Conservation (phyloP, 2,797 vertebrate species). For the Coregonus ussuriensis region DNA sequence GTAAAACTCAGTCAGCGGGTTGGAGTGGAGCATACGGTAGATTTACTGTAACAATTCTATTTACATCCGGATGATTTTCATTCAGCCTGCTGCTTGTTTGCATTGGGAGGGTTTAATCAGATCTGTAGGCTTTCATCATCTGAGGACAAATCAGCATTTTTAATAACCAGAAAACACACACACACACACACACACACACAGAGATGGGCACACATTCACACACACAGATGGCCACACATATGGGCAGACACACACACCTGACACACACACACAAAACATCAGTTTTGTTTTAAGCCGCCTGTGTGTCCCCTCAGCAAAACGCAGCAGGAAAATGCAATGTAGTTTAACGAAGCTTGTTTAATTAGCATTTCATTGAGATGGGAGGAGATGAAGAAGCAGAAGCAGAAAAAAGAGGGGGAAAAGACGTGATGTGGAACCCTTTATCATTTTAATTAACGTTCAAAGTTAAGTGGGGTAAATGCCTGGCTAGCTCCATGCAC, state of each 20-base stretch:
- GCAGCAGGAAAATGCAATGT: conserved; percentile 60
- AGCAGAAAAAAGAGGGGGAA: background rate
- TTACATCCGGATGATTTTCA: conserved; percentile 54
- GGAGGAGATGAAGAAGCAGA: conserved; percentile 30
- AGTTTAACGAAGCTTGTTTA: conserved; percentile 75
- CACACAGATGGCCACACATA: no score
- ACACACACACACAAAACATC: background rate
- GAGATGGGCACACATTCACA: no score
- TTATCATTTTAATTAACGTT: conserved; percentile 76
- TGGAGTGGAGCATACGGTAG: conserved; percentile 14
- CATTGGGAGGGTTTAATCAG: conserved; percentile 34
- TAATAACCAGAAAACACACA: conserved; percentile 40
- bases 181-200: background rate
- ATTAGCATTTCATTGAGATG: conserved; percentile 70
- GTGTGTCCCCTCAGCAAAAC: conserved; percentile 63
- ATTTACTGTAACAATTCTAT: conserved; percentile 45
- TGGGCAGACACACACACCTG: no score
- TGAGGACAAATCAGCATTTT: conserved; percentile 59
- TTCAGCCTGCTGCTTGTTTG: conserved; percentile 32
- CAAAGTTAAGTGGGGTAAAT: conserved; percentile 51
- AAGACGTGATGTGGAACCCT: conserved; percentile 63
- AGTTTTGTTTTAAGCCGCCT: conserved; percentile 48
- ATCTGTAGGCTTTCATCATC: conserved; percentile 54
- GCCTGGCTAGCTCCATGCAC: conserved; percentile 8
- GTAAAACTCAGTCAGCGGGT: conserved; percentile 45